A percentile compares a stretch with the other conserved stretches of the same genome.
Conservation (phyloP, 2,113 vertebrate species). For the Oxyruncus cristatus region DNA sequence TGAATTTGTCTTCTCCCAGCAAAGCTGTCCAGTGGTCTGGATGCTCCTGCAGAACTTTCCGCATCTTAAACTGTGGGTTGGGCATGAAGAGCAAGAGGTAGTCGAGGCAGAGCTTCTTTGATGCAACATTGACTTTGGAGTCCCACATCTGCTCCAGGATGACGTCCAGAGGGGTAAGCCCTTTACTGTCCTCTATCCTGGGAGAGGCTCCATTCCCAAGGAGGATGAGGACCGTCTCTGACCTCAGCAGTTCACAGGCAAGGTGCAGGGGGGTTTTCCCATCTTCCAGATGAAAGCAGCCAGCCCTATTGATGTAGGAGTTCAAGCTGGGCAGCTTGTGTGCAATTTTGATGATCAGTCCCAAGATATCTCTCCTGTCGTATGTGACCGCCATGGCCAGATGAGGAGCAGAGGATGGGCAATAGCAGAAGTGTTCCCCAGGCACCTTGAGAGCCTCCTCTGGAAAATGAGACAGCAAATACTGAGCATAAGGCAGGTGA, state of each 20-base stretch:
- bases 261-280: slow-evolving; percentile 84
- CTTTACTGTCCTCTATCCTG: slow-evolving; percentile 76
- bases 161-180: slow-evolving; percentile 82
- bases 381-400: slow-evolving; percentile 86
- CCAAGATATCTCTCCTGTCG: slow-evolving; percentile 82
- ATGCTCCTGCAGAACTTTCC: slow-evolving; percentile 72
- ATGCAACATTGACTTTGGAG: slow-evolving; percentile 67
- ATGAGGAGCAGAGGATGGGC: slow-evolving; percentile 81
- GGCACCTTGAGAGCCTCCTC: slow-evolving; percentile 82
- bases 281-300: slow-evolving; percentile 78
- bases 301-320: slow-evolving; percentile 75
- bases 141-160: slow-evolving; percentile 81
- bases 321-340: slow-evolving; percentile 73
- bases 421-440: slow-evolving; percentile 84
- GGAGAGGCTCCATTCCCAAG: slow-evolving; percentile 85
- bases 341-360: slow-evolving; percentile 82
- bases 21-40: slow-evolving; percentile 75
- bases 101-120: slow-evolving; percentile 80
- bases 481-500: slow-evolving; percentile 83
- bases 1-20: slow-evolving; percentile 81
- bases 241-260: slow-evolving; percentile 83
- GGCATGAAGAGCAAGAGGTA: slow-evolving; percentile 86
- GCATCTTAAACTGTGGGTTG: slow-evolving; percentile 77
- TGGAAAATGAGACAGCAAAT: slow-evolving; percentile 79
- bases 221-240: slow-evolving; percentile 80